Percentiles rank a stretch among this genome's conserved stretches.
phyloP scores from a whole-genome alignment of 2,888 invertebrate species.

The Leptinotarsa juncta region DNA sequence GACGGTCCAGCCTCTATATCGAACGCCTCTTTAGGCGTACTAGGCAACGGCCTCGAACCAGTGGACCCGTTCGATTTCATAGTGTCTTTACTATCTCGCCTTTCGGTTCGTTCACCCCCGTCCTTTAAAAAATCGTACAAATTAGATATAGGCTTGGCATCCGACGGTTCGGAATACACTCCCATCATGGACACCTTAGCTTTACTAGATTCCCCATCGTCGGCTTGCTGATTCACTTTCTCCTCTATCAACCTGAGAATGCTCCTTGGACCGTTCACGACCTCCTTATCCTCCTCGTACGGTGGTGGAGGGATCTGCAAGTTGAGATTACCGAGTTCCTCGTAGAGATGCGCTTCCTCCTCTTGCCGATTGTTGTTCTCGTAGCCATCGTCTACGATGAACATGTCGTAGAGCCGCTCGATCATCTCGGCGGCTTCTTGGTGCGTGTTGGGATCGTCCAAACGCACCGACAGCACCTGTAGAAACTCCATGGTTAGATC shows the following conservation, averaged over 20 bases:
- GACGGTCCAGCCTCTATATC: constrained; percentile 51
- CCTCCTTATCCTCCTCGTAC: constrained; percentile 66
- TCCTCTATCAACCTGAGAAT: constrained; percentile 74
- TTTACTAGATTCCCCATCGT: constrained; percentile 47
- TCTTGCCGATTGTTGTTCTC: constrained; percentile 67
- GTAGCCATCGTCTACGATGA: constrained; percentile 77
- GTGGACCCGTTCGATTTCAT: constrained; percentile 66
- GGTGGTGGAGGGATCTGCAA: constrained; percentile 69
- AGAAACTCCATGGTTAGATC: constrained; percentile 80
- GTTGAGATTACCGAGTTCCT: constrained; percentile 70
- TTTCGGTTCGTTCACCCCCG: constrained; percentile 62
- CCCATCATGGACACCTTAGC: constrained; percentile 63
- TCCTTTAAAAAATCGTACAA: constrained; percentile 67
- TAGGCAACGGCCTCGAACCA: constrained; percentile 77
- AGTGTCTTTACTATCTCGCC: constrained; percentile 48
- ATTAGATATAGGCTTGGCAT: constrained; percentile 69
- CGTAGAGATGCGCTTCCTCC: constrained; percentile 64
- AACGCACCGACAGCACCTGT: constrained; percentile 74
- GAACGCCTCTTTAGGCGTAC: constrained; percentile 67
- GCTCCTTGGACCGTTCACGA: constrained; percentile 66
- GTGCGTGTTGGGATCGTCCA: constrained; percentile 80
- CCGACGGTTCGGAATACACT: constrained; percentile 71
- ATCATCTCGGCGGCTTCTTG: constrained; percentile 82
- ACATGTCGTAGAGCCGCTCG: constrained; percentile 79
- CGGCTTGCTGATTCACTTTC: constrained; percentile 62